Conservation (phyloP, 2,888 invertebrate genomes). For the Eilema depressum region DNA sequence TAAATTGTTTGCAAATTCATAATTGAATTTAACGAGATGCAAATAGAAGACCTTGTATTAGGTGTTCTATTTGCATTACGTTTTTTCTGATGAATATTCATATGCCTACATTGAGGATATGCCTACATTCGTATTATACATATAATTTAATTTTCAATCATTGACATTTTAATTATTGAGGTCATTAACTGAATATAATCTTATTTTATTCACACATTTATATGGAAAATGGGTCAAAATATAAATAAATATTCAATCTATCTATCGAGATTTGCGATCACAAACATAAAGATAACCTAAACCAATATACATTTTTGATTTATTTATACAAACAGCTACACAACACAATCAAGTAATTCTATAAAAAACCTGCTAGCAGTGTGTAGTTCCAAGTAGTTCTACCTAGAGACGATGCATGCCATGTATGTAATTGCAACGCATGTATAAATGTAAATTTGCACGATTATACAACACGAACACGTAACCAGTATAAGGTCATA, state of each 20-base stretch:
- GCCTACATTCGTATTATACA: no score
- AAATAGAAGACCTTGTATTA: not conserved
- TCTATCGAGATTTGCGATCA: no score
- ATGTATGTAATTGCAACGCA: not conserved
- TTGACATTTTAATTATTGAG: not conserved
- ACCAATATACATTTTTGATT: not conserved
- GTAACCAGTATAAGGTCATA: conserved; percentile 5
- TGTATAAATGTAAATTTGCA: not conserved
- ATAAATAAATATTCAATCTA: no score
- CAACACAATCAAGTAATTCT: not conserved
- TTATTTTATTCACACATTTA: not conserved
- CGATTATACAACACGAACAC: conserved; percentile 8
- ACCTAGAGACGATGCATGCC: not conserved
- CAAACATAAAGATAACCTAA: no score
- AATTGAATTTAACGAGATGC: not conserved
- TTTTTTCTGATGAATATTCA: not conserved
- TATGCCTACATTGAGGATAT: not conserved
- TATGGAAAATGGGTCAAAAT: not conserved
- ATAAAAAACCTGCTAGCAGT: not conserved
- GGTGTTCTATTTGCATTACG: no score
- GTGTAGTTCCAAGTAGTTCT: not conserved
- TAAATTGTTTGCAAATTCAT: not conserved
- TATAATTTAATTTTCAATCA: not conserved
- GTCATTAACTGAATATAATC: not conserved
- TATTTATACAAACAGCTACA: not conserved